Evolutionary conservation across 2,888 invertebrate species (phyloP).

Genomic region (Rhodophaea formosa): DNA sequence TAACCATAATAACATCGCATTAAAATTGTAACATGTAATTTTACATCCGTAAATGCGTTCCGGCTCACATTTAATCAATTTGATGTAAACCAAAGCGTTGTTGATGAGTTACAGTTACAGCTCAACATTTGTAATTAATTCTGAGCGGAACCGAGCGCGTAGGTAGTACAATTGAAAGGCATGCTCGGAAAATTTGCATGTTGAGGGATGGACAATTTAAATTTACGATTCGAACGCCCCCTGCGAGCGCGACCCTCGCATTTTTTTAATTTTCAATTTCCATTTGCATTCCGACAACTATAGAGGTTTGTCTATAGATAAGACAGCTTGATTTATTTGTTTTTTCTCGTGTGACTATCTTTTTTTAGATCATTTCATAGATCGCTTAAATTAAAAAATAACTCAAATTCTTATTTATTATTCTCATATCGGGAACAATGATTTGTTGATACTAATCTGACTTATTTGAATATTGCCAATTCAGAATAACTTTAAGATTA

Average conservation of each 20-base stretch:
- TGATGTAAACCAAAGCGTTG: conserved; percentile 18
- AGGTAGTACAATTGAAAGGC: conserved; percentile 57
- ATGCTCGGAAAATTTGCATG: conserved; percentile 73
- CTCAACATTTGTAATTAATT: conserved; percentile 27
- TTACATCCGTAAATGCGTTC: conserved; percentile 1
- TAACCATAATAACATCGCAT: not conserved
- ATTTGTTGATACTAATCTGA: not conserved
- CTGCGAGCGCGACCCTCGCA: conserved; percentile 67
- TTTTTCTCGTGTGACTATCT: conserved; percentile 16
- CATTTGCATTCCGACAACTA: conserved; percentile 74
- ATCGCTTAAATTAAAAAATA: not conserved
- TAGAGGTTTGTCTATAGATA: conserved; percentile 29
- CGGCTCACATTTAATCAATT: conserved; percentile 13
- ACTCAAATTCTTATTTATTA: not conserved
- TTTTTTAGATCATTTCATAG: not conserved
- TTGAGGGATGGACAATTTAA: conserved; percentile 78
- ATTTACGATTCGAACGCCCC: conserved; percentile 76
- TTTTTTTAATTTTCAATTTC: conserved; percentile 80
- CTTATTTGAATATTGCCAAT: not conserved
- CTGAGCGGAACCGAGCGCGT: conserved; percentile 32
- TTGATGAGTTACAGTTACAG: conserved; percentile 15
- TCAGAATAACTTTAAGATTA: not conserved
- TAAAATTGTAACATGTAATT: conserved; percentile 3
- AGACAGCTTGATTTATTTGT: conserved; percentile 25
- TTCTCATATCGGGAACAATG: not conserved